These are phyloP conservation scores for Amblyopsis hoosieri DNA, from an alignment of 2,797 vertebrate species.

Conservation along the genomic window DNA sequence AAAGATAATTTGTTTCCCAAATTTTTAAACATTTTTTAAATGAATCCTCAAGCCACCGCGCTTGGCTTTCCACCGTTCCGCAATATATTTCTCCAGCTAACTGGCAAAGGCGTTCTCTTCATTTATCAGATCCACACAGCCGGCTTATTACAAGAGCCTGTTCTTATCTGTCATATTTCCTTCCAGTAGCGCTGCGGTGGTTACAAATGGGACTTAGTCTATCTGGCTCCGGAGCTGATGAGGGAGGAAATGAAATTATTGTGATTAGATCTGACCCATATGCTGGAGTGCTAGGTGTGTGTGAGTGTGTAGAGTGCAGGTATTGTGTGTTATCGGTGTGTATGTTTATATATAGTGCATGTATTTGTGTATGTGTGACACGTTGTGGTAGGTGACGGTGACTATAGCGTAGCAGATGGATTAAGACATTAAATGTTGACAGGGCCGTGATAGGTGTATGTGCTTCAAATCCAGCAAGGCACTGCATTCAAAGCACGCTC, in stretches of 20 bases:
- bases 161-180: conserved; percentile 76
- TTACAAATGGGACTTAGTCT: conserved; percentile 76
- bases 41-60: conserved; percentile 56
- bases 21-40: conserved; percentile 36
- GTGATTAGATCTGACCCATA: conserved; percentile 78
- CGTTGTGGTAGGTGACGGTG: conserved; percentile 47
- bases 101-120: conserved; percentile 64
- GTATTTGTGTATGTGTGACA: conserved; percentile 6
- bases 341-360: conserved; percentile 20
- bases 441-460: conserved; percentile 26
- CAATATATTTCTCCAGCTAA: conserved; percentile 65
- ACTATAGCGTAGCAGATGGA: conserved; percentile 52
- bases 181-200: conserved; percentile 66
- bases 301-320: neutral
- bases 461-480: conserved; percentile 41
- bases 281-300: conserved; percentile 60
- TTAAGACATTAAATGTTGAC: neutral
- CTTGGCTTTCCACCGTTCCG: conserved; percentile 40
- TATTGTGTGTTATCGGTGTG: conserved; percentile 3
- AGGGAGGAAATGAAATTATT: conserved; percentile 77
- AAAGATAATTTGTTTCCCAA: conserved; percentile 71
- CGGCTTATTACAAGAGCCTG: conserved; percentile 73
- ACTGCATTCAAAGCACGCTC: conserved; percentile 21
- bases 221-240: conserved; percentile 74
- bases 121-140: conserved; percentile 76